phyloP scores from a whole-genome alignment of 2,113 vertebrate species.

The Turnix velox region DNA sequence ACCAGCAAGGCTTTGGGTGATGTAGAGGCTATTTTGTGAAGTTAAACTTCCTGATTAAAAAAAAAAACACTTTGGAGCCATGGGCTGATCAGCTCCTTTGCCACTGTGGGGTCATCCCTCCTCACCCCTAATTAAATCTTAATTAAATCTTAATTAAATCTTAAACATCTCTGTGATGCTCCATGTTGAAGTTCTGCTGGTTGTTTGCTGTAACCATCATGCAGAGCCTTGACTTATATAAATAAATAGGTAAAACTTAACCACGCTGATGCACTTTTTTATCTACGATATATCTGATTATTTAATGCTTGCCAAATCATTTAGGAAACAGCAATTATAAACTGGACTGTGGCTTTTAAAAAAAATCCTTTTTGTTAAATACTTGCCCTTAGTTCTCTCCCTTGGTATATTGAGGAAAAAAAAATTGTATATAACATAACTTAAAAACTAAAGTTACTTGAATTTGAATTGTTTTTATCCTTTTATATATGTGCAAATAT shows the following conservation, averaged over 20 bases:
- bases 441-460: slow-evolving; percentile 71
- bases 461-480: slow-evolving; percentile 65
- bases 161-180: background rate
- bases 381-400: background rate
- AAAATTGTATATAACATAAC: slow-evolving; percentile 57
- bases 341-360: slow-evolving; percentile 7
- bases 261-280: slow-evolving; percentile 33
- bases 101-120: background rate
- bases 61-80: background rate
- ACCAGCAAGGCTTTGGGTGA: background rate
- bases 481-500: slow-evolving; percentile 47
- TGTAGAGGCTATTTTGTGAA: background rate
- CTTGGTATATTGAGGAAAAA: background rate
- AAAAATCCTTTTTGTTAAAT: slow-evolving; percentile 32
- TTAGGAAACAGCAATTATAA: slow-evolving; percentile 4
- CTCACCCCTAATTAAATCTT: background rate
- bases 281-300: slow-evolving; percentile 17
- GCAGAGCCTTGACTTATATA: background rate
- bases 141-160: too few species aligned
- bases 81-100: background rate
- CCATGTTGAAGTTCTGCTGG: background rate
- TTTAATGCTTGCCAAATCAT: slow-evolving; percentile 68
- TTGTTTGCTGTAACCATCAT: background rate
- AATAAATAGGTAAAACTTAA: slow-evolving; percentile 9
- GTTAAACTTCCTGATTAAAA: background rate